These are phyloP conservation scores for Heliconius ethilla DNA, from an alignment of 2,888 invertebrate genomes.

Conservation along the genomic window DNA sequence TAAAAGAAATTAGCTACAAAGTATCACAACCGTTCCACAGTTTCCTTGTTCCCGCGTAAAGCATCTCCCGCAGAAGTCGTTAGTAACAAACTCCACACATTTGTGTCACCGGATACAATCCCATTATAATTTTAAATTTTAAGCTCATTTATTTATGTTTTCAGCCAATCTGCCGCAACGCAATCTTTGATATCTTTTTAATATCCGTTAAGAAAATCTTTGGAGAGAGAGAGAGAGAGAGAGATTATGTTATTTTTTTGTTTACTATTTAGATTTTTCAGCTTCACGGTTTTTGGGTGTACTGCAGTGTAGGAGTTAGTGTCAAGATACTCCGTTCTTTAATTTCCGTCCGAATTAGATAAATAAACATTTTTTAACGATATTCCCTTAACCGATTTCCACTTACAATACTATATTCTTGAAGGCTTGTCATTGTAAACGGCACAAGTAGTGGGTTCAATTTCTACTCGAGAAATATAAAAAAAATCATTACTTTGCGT, in stretches of 20 bases:
- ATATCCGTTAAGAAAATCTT: slow-evolving; percentile 48
- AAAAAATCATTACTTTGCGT: too few species aligned
- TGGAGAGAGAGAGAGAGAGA: background rate
- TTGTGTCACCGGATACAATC: slow-evolving; percentile 82
- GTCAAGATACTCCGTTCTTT: background rate
- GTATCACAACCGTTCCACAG: slow-evolving; percentile 51
- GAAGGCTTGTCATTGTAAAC: too few species aligned
- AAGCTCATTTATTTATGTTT: slow-evolving; percentile 79
- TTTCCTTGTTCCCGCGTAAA: slow-evolving; percentile 56
- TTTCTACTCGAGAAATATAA: too few species aligned
- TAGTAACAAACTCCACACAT: slow-evolving; percentile 83
- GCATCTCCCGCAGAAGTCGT: slow-evolving; percentile 78
- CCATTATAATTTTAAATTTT: slow-evolving; percentile 83
- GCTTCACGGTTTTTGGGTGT: background rate
- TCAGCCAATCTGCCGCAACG: slow-evolving; percentile 67
- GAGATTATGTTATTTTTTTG: background rate
- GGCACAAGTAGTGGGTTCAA: background rate
- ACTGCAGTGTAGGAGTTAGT: background rate
- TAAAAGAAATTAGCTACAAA: slow-evolving; percentile 18
- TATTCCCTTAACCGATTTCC: too few species aligned
- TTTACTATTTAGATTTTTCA: background rate
- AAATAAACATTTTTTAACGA: too few species aligned
- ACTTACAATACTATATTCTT: too few species aligned
- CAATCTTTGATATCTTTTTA: slow-evolving; percentile 77
- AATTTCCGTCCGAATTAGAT: too few species aligned